These are phyloP conservation scores for Mastomys natalensis DNA, from an alignment of 2,113 vertebrate genomes.

Conservation along the genomic window DNA sequence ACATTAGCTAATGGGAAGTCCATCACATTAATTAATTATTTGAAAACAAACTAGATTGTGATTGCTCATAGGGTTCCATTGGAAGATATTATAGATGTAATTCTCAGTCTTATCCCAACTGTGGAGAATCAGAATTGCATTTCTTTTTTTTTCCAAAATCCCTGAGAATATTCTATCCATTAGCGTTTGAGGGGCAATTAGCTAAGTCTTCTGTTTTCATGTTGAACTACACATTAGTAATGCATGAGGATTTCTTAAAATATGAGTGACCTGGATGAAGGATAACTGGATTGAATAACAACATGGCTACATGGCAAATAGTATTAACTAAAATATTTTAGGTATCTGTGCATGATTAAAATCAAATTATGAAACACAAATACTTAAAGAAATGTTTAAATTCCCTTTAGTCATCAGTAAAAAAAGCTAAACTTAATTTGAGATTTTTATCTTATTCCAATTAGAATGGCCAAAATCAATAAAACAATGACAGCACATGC, in stretches of 20 bases:
- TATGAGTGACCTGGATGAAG: neutral
- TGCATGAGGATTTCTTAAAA: neutral
- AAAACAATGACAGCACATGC: too few relatives aligned
- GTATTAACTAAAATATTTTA: neutral
- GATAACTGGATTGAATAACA: neutral
- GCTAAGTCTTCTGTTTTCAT: neutral
- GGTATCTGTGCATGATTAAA: neutral
- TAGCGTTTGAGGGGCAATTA: too few relatives aligned
- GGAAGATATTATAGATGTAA: neutral
- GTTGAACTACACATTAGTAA: neutral
- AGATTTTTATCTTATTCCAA: neutral
- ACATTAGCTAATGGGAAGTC: neutral
- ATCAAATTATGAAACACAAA: neutral
- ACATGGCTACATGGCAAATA: neutral
- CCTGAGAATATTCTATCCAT: neutral
- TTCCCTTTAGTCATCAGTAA: neutral
- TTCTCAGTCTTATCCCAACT: neutral
- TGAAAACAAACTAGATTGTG: neutral
- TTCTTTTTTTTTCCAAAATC: neutral
- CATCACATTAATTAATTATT: neutral
- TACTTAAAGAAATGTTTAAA: neutral
- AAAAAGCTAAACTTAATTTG: neutral
- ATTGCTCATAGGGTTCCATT: neutral
- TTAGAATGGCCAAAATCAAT: neutral
- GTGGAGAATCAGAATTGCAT: neutral